Evolutionary conservation across 2,888 invertebrate genomes (phyloP).

Genomic region (Leuctra nigra): DNA sequence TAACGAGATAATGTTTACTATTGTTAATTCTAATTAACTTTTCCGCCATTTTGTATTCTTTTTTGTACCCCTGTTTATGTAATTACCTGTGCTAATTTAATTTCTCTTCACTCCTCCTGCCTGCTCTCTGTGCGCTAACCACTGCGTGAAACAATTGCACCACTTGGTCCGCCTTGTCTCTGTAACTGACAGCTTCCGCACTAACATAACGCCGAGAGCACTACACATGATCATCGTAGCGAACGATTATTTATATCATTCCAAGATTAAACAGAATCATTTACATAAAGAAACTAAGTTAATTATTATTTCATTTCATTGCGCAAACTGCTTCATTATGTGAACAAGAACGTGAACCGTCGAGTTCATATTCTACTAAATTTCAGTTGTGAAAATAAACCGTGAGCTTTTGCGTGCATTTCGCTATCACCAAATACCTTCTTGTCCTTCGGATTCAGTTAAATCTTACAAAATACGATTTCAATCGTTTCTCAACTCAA

Average conservation of each 20-base stretch:
- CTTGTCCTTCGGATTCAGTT: no score
- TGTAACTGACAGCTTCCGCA: constrained; percentile 17
- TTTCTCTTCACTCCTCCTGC: constrained; percentile 13
- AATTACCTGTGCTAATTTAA: constrained; percentile 6
- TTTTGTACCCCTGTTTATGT: background rate
- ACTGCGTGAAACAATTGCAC: constrained; percentile 11
- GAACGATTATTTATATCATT: background rate
- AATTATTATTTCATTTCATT: constrained; percentile 9
- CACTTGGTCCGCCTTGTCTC: constrained; percentile 6
- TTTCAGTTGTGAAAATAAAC: no score
- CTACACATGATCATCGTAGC: constrained; percentile 8
- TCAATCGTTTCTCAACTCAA: no score
- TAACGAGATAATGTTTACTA: no score
- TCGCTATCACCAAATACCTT: no score
- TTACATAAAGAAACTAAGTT: constrained; percentile 16
- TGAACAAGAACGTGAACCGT: no score
- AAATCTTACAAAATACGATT: no score
- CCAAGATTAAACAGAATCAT: constrained; percentile 8
- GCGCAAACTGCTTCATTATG: no score
- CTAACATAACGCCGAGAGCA: background rate
- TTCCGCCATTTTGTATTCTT: background rate
- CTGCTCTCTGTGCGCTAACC: constrained; percentile 13
- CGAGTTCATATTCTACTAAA: no score
- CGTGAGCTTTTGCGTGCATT: no score
- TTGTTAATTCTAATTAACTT: no score